These are phyloP conservation scores for Prionailurus bengalensis DNA, from an alignment of 2,113 vertebrate genomes.

Conservation along the genomic window DNA sequence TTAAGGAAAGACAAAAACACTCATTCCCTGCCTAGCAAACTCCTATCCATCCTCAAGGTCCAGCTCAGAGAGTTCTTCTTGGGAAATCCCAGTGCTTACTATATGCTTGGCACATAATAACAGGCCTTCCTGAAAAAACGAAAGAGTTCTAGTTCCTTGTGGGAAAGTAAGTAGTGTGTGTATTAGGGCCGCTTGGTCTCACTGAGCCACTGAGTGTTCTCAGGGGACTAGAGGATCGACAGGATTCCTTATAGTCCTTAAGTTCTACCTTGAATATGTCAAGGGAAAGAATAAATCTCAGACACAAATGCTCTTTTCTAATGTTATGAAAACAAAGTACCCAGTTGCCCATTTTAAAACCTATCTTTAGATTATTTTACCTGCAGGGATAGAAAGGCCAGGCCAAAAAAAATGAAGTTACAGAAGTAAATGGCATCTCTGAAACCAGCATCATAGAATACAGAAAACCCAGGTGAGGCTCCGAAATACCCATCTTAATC, in stretches of 20 bases:
- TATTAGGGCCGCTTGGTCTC: not conserved
- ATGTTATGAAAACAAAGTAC: conserved; percentile 35
- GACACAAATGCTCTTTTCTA: not conserved
- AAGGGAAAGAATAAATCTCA: conserved; percentile 17
- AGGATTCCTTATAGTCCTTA: not conserved
- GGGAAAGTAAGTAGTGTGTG: not conserved
- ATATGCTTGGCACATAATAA: not conserved
- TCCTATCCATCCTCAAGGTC: not conserved
- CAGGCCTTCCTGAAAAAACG: not conserved
- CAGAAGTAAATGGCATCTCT: not conserved
- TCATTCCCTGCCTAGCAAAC: not conserved
- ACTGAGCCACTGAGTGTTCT: not conserved
- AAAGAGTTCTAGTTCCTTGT: not conserved
- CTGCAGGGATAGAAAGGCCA: not conserved
- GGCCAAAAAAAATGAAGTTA: not conserved
- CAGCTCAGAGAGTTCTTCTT: not conserved
- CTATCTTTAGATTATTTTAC: conserved; percentile 36
- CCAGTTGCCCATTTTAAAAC: conserved; percentile 24
- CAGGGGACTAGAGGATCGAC: not conserved
- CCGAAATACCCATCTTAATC: not conserved
- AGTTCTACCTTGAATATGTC: not conserved
- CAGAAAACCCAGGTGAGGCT: not conserved
- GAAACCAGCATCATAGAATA: not conserved
- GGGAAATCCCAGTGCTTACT: not conserved
- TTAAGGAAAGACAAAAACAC: not conserved